Evolutionary conservation across 2,888 invertebrate species (phyloP).

Genomic region (Dryocosmus kuriphilus): DNA sequence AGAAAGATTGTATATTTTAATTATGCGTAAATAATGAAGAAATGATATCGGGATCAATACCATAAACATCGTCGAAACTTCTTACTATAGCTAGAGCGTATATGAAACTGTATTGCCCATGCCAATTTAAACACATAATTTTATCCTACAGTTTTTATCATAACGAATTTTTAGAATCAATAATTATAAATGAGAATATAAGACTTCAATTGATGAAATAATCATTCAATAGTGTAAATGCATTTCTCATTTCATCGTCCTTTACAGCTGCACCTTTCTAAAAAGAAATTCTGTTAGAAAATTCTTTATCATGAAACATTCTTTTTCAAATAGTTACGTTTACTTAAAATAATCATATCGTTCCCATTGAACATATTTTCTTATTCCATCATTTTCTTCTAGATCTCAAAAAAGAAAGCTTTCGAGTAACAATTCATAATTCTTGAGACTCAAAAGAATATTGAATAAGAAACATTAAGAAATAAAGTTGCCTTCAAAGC

Average conservation of each 20-base stretch:
- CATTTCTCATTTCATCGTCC: not conserved
- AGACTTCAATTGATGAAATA: too few species aligned
- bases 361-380: not conserved
- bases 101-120: too few species aligned
- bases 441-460: not conserved
- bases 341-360: not conserved
- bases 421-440: not conserved
- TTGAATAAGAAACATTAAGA: not conserved
- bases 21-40: too few species aligned
- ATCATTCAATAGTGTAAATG: too few species aligned
- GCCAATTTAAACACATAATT: too few species aligned
- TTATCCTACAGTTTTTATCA: too few species aligned
- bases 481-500: not conserved
- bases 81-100: too few species aligned
- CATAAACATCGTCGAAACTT: too few species aligned
- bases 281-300: not conserved
- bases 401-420: not conserved
- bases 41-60: too few species aligned
- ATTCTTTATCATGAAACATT: not conserved
- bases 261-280: not conserved
- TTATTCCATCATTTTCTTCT: not conserved
- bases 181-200: too few species aligned
- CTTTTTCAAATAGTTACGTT: not conserved
- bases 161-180: too few species aligned
- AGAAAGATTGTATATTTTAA: too few species aligned